A percentile compares a stretch with the other conserved stretches of the same genome.
Evolutionary conservation across 2,888 invertebrate genomes (phyloP).

Genomic region (Oscheius sp.): DNA sequence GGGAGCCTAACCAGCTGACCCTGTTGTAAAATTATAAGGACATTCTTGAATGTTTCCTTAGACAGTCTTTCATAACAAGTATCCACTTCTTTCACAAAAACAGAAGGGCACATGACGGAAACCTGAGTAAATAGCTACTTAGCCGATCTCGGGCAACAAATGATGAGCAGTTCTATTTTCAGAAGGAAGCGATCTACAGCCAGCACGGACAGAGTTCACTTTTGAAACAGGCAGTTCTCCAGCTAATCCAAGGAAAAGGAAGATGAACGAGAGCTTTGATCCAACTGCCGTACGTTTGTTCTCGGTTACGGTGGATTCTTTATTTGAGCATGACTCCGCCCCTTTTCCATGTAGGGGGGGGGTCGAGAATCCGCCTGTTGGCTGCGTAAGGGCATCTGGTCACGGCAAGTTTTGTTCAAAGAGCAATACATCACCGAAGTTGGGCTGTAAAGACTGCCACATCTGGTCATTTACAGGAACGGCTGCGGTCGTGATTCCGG

Average conservation of each 20-base stretch:
- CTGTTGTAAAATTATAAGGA: neutral
- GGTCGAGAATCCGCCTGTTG: neutral
- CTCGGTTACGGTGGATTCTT: neutral
- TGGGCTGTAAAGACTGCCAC: slow-evolving; percentile 13
- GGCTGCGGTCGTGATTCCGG: neutral
- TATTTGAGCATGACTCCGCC: neutral
- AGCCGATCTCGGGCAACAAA: slow-evolving; percentile 8
- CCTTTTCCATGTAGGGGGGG: neutral
- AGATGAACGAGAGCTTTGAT: slow-evolving; percentile 37
- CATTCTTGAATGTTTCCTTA: neutral
- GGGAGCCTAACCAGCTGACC: neutral
- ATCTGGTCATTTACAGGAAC: slow-evolving; percentile 28
- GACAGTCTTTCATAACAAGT: neutral
- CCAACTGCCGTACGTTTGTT: slow-evolving; percentile 37
- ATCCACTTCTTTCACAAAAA: neutral
- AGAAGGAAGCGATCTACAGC: slow-evolving; percentile 42
- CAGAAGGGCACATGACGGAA: neutral
- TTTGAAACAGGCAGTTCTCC: slow-evolving; percentile 58
- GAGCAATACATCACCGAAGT: slow-evolving; percentile 18
- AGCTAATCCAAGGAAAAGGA: slow-evolving; percentile 57
- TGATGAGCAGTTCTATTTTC: slow-evolving; percentile 13
- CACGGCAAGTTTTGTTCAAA: neutral
- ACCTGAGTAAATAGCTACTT: slow-evolving; percentile 10
- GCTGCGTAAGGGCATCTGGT: slow-evolving; percentile 20
- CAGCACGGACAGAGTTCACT: slow-evolving; percentile 65